A percentile compares a stretch with the other conserved stretches of the same genome.
Conservation (phyloP, 2,797 vertebrate species). For the Danionella dracula region DNA sequence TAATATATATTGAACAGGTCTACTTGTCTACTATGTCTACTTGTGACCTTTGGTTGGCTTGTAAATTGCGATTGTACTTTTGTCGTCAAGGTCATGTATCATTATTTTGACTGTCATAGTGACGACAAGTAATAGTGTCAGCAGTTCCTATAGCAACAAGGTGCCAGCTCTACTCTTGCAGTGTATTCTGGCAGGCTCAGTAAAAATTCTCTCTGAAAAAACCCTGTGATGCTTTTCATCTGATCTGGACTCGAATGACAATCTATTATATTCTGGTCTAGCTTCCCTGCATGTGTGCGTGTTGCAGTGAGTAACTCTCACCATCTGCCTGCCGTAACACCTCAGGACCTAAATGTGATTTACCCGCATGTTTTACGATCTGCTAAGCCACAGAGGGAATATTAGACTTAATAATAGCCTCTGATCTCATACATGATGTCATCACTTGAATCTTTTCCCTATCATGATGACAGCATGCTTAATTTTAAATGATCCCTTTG, state of each 20-base stretch:
- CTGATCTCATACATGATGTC: slow-evolving; percentile 46
- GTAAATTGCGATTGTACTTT: neutral
- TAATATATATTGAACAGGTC: too few species aligned
- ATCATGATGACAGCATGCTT: neutral
- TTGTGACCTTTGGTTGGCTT: too few species aligned
- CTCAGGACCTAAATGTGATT: slow-evolving; percentile 17
- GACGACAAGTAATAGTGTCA: neutral
- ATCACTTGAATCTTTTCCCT: neutral
- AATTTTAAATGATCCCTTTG: slow-evolving; percentile 1
- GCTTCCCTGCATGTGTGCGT: neutral
- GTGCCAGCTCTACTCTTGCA: neutral
- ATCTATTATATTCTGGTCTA: neutral
- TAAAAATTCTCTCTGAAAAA: neutral
- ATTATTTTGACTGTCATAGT: neutral
- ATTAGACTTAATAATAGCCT: slow-evolving; percentile 55
- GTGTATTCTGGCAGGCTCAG: slow-evolving; percentile 1
- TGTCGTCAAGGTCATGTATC: neutral
- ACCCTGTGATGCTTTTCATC: neutral
- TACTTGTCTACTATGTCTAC: too few species aligned
- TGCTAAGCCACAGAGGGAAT: slow-evolving; percentile 11
- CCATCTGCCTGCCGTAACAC: slow-evolving; percentile 35
- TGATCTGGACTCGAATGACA: neutral
- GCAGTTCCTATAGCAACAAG: slow-evolving; percentile 26
- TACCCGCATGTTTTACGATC: slow-evolving; percentile 13
- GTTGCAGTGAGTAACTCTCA: neutral